These are phyloP conservation scores for Cyanoliseus patagonus DNA, from an alignment of 2,113 vertebrate species.

Conservation along the genomic window DNA sequence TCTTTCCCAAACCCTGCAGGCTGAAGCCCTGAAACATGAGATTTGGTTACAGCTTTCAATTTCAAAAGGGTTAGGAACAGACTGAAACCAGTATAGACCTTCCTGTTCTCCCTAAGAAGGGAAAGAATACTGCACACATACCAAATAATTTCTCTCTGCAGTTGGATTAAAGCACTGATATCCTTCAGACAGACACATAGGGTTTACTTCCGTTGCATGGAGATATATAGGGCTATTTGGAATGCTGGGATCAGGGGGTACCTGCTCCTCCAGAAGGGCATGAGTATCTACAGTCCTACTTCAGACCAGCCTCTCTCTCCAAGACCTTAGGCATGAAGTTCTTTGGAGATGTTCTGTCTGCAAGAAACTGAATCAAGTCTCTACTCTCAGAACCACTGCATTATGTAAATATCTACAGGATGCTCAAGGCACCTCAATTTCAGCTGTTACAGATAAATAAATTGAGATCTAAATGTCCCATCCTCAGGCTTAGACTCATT, in stretches of 20 bases:
- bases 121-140: not conserved
- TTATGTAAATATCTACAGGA: not conserved
- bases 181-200: not conserved
- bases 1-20: conserved; percentile 12
- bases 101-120: not conserved
- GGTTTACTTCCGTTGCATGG: not conserved
- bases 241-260: not conserved
- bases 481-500: not conserved
- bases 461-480: not conserved
- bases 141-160: not conserved
- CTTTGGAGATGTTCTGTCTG: not conserved
- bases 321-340: not conserved
- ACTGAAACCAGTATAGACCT: not conserved
- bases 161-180: not conserved
- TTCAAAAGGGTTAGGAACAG: not conserved
- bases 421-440: not conserved
- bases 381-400: not conserved
- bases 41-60: conserved; percentile 10
- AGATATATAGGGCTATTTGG: not conserved
- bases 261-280: not conserved
- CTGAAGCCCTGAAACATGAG: conserved; percentile 37
- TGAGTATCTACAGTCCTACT: not conserved
- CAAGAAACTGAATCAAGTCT: not conserved
- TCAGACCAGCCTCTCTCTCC: not conserved
- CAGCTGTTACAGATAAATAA: not conserved